Conservation (phyloP, 2,888 invertebrate genomes). For the Latrodectus hesperus region DNA sequence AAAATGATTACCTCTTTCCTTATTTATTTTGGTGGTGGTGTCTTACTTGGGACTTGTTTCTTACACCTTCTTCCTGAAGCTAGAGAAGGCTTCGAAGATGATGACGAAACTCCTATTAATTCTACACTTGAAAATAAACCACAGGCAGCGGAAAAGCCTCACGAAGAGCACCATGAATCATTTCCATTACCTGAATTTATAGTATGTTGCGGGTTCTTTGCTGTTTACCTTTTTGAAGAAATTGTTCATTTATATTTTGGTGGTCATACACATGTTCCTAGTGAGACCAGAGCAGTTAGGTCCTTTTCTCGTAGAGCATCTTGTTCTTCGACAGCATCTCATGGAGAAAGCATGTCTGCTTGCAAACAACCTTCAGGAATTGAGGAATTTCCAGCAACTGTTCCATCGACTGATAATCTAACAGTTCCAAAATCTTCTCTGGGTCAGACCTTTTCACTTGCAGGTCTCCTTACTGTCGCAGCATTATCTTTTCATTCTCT, state of each 20-base stretch:
- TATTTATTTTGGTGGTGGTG: slow-evolving; percentile 89
- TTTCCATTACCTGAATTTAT: slow-evolving; percentile 83
- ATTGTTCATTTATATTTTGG: slow-evolving; percentile 67
- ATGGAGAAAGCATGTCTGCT: background rate
- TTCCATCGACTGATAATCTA: background rate
- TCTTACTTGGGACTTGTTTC: slow-evolving; percentile 86
- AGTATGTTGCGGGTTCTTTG: slow-evolving; percentile 85
- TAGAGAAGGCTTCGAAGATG: slow-evolving; percentile 80
- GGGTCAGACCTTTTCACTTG: slow-evolving; percentile 23
- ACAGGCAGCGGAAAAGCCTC: background rate
- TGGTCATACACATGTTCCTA: slow-evolving; percentile 51
- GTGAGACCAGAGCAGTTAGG: slow-evolving; percentile 49
- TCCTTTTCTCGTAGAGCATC: slow-evolving; percentile 39
- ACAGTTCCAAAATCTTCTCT: background rate
- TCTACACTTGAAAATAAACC: background rate
- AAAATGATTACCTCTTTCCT: slow-evolving; percentile 56
- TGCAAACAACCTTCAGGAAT: background rate
- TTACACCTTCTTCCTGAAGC: slow-evolving; percentile 88
- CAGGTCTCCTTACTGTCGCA: slow-evolving; percentile 82
- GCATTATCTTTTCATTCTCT: slow-evolving; percentile 90
- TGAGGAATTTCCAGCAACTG: background rate
- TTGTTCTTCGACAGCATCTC: slow-evolving; percentile 10
- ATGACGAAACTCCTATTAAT: background rate
- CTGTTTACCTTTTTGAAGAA: slow-evolving; percentile 87
- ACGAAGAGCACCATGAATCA: slow-evolving; percentile 68